Conservation (phyloP, 1,140 invertebrate genomes). For the Drosophila hydei region DNA sequence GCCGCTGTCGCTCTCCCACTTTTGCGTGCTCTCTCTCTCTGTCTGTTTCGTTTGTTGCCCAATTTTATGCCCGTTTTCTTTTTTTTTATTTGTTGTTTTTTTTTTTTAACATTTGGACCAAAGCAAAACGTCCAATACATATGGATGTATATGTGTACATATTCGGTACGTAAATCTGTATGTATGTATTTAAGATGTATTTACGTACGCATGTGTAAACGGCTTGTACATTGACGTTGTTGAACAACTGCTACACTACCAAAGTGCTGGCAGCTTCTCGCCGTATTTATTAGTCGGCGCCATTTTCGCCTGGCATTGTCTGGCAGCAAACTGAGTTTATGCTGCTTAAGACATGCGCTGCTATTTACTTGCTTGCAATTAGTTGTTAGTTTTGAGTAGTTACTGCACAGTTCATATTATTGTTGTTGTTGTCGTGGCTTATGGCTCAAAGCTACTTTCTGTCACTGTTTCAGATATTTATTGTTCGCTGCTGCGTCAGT, state of each 20-base stretch:
- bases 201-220: constrained; percentile 27
- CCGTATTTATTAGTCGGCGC: constrained; percentile 24
- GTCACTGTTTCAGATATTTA: constrained; percentile 51
- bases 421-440: constrained; percentile 19
- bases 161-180: background rate
- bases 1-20: constrained; percentile 17
- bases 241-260: constrained; percentile 38
- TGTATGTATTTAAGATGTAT: constrained; percentile 4
- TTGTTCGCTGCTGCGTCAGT: constrained; percentile 39
- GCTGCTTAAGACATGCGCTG: constrained; percentile 19
- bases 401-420: constrained; percentile 19
- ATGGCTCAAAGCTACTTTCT: constrained; percentile 55
- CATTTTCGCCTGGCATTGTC: constrained; percentile 34
- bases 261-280: constrained; percentile 32
- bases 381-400: constrained; percentile 27
- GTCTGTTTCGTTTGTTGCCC: constrained; percentile 45
- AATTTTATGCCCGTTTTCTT: constrained; percentile 44
- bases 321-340: constrained; percentile 39
- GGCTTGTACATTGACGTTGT: constrained; percentile 32
- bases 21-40: constrained; percentile 31
- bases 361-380: constrained; percentile 35
- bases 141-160: constrained; percentile 10
- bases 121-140: constrained; percentile 31
- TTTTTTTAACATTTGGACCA: constrained; percentile 49
- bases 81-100: constrained; percentile 33